Conservation (phyloP, 1,140 invertebrate species). For the Elysia chlorotica region DNA sequence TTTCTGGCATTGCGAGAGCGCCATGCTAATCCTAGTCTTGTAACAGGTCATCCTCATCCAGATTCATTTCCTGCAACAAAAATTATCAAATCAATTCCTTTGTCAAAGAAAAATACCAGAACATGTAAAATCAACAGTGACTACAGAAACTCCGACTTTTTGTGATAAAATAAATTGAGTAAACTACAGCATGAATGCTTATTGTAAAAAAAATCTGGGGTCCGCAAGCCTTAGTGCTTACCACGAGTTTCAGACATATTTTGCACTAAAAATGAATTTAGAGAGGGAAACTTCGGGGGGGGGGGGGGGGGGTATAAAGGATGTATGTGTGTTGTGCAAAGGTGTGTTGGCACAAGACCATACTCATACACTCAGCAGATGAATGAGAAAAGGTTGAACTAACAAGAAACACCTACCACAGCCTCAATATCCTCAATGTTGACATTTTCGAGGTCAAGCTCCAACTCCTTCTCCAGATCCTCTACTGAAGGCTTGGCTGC, state of each 20-base stretch:
- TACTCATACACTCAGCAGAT: not conserved
- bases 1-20: too few species aligned
- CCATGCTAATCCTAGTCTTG: conserved; percentile 60
- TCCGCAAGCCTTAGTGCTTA: too few species aligned
- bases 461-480: conserved; percentile 63
- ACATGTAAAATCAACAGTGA: not conserved
- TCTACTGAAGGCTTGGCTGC: conserved; percentile 36
- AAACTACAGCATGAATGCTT: too few species aligned
- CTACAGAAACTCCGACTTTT: too few species aligned
- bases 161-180: too few species aligned
- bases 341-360: too few species aligned
- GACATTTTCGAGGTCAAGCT: conserved; percentile 63
- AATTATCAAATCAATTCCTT: not conserved
- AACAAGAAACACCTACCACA: conserved; percentile 32
- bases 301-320: too few species aligned
- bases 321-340: too few species aligned
- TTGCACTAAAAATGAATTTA: conserved; percentile 8
- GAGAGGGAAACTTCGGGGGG: not conserved
- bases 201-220: too few species aligned
- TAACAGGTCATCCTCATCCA: conserved; percentile 70
- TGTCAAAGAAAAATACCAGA: not conserved
- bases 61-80: conserved; percentile 67
- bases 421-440: conserved; percentile 57
- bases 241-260: not conserved
- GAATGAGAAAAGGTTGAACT: not conserved